Evolutionary conservation across 2,797 vertebrate genomes (phyloP).

Genomic region (Gymnodraco acuticeps): DNA sequence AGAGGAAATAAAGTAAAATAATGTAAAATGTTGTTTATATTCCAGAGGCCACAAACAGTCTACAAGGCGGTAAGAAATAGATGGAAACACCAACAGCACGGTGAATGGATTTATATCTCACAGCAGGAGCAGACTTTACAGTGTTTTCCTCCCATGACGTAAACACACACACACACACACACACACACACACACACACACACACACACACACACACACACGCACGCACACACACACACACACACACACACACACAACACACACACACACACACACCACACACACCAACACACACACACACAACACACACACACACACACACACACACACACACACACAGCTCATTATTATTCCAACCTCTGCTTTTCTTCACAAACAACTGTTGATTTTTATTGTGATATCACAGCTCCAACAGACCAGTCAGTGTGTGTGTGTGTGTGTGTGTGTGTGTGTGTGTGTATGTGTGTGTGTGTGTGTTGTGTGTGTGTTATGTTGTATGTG

Average conservation of each 20-base stretch:
- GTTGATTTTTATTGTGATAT: conserved; percentile 36
- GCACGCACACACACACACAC: too few species aligned
- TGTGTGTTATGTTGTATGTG: conserved; percentile 37
- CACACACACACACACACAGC: not conserved
- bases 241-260: not conserved
- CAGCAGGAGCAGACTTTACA: too few species aligned
- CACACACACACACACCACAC: conserved; percentile 10
- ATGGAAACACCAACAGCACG: too few species aligned
- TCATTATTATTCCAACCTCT: conserved; percentile 4
- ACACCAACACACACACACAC: not conserved
- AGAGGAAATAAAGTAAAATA: too few species aligned
- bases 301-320: conserved; percentile 7
- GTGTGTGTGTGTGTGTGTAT: conserved; percentile 19
- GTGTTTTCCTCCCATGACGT: too few species aligned
- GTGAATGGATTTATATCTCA: too few species aligned
- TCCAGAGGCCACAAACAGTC: too few species aligned
- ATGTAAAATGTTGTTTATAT: too few species aligned
- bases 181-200: not conserved
- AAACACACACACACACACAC: too few species aligned
- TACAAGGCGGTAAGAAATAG: too few species aligned
- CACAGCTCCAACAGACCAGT: not conserved
- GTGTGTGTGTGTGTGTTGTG: conserved; percentile 21
- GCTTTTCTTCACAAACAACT: conserved; percentile 31
- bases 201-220: not conserved
- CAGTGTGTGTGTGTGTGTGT: not conserved